phyloP scores from a whole-genome alignment of 2,797 vertebrate genomes.

The Nannoperca australis region DNA sequence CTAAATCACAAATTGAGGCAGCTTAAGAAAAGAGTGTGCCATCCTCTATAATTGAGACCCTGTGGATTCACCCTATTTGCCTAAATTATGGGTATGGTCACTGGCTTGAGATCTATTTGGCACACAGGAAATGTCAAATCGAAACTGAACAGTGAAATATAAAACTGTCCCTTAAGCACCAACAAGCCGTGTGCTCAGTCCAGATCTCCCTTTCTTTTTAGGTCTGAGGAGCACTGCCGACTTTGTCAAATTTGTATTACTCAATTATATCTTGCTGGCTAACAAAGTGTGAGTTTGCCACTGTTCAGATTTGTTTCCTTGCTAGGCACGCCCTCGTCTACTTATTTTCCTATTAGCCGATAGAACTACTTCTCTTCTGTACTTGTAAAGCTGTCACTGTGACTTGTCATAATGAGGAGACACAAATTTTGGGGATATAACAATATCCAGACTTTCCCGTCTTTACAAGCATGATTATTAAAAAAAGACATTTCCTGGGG shows the following conservation, averaged over 20 bases:
- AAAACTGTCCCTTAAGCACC: constrained; percentile 38
- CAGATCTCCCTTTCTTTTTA: constrained; percentile 5
- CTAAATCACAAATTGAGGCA: constrained; percentile 63
- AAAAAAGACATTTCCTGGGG: constrained; percentile 7
- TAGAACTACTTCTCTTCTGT: not conserved
- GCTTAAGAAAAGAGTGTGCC: constrained; percentile 62
- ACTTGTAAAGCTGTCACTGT: not conserved
- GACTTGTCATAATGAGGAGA: not conserved
- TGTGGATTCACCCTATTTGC: constrained; percentile 62
- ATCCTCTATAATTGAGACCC: constrained; percentile 68
- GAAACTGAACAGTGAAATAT: constrained; percentile 21
- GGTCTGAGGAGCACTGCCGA: not conserved
- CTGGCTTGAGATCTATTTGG: constrained; percentile 55
- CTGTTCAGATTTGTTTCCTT: not conserved
- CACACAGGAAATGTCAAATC: constrained; percentile 44
- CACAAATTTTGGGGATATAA: not conserved
- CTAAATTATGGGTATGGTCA: constrained; percentile 59
- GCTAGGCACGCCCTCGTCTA: not conserved
- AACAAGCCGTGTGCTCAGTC: not conserved
- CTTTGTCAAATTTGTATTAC: not conserved
- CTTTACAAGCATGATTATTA: not conserved
- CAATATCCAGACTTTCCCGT: constrained; percentile 4
- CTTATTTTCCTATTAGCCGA: not conserved
- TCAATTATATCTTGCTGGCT: not conserved
- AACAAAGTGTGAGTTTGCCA: not conserved